These are phyloP conservation scores for Philopedon plagiatum DNA, from an alignment of 2,888 invertebrate species.

Conservation along the genomic window DNA sequence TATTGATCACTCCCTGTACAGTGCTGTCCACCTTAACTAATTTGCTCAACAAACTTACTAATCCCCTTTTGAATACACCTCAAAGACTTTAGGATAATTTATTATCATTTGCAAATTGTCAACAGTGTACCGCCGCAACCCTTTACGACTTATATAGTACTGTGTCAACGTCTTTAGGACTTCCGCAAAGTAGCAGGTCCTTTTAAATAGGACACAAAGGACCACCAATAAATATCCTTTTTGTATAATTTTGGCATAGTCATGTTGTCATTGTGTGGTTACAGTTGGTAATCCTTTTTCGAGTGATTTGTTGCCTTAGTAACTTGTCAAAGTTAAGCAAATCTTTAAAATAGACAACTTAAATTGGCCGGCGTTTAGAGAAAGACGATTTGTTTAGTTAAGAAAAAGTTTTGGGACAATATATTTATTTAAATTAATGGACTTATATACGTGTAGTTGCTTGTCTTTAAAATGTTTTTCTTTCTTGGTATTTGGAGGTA, in stretches of 20 bases:
- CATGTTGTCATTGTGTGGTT: slow-evolving; percentile 43
- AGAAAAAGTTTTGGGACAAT: slow-evolving; percentile 35
- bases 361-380: slow-evolving; percentile 38
- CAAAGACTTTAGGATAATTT: slow-evolving; percentile 18
- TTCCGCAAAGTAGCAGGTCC: slow-evolving; percentile 36
- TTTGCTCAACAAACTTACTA: slow-evolving; percentile 15
- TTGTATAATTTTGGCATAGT: slow-evolving; percentile 48
- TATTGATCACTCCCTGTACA: no score
- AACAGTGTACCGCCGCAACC: slow-evolving; percentile 15
- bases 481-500: background rate
- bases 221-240: slow-evolving; percentile 45
- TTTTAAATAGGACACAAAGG: slow-evolving; percentile 31
- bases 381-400: slow-evolving; percentile 40
- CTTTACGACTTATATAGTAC: slow-evolving; percentile 33
- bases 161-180: slow-evolving; percentile 28
- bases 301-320: slow-evolving; percentile 48
- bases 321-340: slow-evolving; percentile 48
- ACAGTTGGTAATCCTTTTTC: slow-evolving; percentile 41
- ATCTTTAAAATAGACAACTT: slow-evolving; percentile 34
- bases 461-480: background rate
- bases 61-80: background rate
- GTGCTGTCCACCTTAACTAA: no score
- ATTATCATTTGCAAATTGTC: slow-evolving; percentile 22
- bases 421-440: slow-evolving; percentile 39
- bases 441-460: slow-evolving; percentile 13